These are phyloP conservation scores for Cosmopolites sordidus DNA, from an alignment of 2,888 invertebrate species.

Conservation along the genomic window DNA sequence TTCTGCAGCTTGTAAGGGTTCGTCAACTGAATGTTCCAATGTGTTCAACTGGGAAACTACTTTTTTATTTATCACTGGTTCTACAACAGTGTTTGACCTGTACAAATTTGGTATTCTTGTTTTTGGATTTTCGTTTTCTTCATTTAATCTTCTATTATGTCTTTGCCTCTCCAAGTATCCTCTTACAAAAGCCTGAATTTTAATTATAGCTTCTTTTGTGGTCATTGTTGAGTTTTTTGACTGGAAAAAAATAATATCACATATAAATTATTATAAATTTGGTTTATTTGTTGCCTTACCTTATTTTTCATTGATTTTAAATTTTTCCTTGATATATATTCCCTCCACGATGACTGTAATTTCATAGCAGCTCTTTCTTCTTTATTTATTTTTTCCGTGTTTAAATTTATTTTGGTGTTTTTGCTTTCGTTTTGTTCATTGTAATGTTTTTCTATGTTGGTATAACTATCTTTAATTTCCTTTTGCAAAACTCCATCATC, in stretches of 20 bases:
- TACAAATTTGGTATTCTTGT: constrained; percentile 19
- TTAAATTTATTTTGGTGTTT: too few relatives aligned
- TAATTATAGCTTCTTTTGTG: constrained; percentile 53
- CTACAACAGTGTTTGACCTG: constrained; percentile 22
- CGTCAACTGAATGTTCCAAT: neutral
- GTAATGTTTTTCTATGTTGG: too few relatives aligned
- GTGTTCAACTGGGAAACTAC: constrained; percentile 3
- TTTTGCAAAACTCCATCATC: too few relatives aligned
- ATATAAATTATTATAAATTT: neutral
- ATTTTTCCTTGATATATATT: constrained; percentile 33
- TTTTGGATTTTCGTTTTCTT: constrained; percentile 5
- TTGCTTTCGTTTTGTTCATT: too few relatives aligned
- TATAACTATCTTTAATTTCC: too few relatives aligned
- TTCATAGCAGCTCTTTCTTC: constrained; percentile 18
- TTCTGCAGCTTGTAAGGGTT: neutral
- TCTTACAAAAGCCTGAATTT: constrained; percentile 63
- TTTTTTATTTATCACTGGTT: constrained; percentile 25
- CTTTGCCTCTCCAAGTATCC: constrained; percentile 56
- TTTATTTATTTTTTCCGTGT: neutral
- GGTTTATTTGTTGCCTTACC: neutral
- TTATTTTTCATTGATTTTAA: neutral
- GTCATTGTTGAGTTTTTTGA: neutral
- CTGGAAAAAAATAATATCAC: neutral
- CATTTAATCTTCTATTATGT: constrained; percentile 15
- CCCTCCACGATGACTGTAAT: constrained; percentile 34